phyloP scores from a whole-genome alignment of 2,797 vertebrate genomes.

The Tapirus indicus region DNA sequence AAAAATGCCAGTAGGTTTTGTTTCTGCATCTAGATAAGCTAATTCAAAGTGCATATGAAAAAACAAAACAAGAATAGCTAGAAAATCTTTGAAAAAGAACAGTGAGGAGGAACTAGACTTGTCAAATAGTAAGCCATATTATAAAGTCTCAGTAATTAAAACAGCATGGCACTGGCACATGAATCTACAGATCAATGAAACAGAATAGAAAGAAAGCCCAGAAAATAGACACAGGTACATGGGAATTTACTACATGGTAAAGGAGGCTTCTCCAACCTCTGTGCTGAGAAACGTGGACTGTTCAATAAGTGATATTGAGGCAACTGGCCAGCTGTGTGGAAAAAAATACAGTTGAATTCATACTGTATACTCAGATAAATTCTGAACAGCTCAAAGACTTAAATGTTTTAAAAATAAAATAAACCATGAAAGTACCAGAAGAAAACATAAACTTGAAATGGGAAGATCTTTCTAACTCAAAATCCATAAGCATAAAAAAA shows the following conservation, averaged over 20 bases:
- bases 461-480: slow-evolving; percentile 35
- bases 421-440: not conserved
- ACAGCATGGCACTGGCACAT: not conserved
- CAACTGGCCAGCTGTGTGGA: not conserved
- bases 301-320: not conserved
- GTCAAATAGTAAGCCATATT: not conserved
- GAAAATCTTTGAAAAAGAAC: slow-evolving; percentile 25
- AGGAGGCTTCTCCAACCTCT: not conserved
- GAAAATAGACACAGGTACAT: not conserved
- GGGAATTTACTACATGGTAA: not conserved
- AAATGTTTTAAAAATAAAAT: slow-evolving; percentile 33
- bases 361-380: not conserved
- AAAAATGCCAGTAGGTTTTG: slow-evolving; percentile 41
- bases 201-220: not conserved
- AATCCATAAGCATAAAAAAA: slow-evolving; percentile 26
- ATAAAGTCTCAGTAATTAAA: not conserved
- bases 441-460: not conserved
- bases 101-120: not conserved
- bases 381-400: not conserved
- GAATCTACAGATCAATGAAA: not conserved
- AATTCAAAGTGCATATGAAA: not conserved
- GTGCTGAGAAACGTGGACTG: not conserved
- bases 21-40: slow-evolving; percentile 20
- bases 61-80: slow-evolving; percentile 22
- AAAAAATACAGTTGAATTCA: slow-evolving; percentile 16